Base-by-base conservation (phyloP, 1,140 invertebrate genomes). In the Neodiprion virginianus region DNA sequence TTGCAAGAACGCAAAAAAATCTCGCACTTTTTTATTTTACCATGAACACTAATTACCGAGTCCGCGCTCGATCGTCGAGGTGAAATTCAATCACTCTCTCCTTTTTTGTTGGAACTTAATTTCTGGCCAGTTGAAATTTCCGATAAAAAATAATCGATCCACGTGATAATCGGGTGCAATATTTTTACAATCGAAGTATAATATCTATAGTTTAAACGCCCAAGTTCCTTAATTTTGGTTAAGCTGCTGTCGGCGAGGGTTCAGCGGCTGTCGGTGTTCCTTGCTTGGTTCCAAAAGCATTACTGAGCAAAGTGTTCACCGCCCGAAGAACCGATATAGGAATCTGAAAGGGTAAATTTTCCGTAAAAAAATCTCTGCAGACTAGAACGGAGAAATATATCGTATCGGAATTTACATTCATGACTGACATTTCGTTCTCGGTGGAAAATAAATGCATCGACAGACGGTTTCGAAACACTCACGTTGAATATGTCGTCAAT, bases 261-360 rank as follows among this genome's bases (percentile, higher is more conserved):
- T 40, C 28, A 3, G 28, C 67, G 10, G 10, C 67, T 47, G 23
- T 11, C 4, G 67, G 14, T 69, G 67, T 69, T 47, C 10, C 17
- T 69, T 69, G 53, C 53, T 61, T 69, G 14, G 17, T 69, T 23
- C 67, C 67, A 69, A 69, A 69, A 23, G 67, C 67, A 69, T 69
- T 69, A 14, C 40, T 69, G 17, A 90, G 85, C 74, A 91, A 78
- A 77, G 87, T 86, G 77, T 90, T 90, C 72, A 91, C 87, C 72
- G 89, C 89, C 17, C 85, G 88, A 76, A 90, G 78, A 74, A 89
- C 89, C 78, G 89, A 86, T 79, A 90, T 90, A 69, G 90, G 90
- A 80, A 90, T 90, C 90, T 90, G 80, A 76, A 85, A 78, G 76
- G 73, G 28, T 3, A 1, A 40, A 40, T 40, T 5, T 65, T 3